Evolutionary conservation across 2,797 vertebrate species (phyloP).

Genomic region (Parambassis ranga): DNA sequence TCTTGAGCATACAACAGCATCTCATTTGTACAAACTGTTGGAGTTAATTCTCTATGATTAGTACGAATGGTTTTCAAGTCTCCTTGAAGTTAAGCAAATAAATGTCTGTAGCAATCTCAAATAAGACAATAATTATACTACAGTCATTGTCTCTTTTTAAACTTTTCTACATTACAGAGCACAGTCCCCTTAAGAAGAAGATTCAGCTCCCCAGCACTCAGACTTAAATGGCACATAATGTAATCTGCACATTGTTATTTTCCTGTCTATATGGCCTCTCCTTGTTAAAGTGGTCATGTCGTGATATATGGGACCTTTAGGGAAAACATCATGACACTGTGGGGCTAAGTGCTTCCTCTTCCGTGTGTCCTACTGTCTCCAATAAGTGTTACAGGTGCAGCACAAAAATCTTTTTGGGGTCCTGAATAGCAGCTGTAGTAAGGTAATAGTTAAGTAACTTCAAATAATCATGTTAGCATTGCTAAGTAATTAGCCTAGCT

Average conservation of each 20-base stretch:
- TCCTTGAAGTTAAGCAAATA: too few species aligned
- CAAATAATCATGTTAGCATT: too few species aligned
- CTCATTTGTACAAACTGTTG: too few species aligned
- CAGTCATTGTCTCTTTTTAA: neutral
- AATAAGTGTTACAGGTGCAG: too few species aligned
- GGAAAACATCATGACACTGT: constrained; percentile 31
- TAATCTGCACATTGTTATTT: constrained; percentile 61
- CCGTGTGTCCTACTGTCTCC: too few species aligned
- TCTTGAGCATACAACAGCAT: too few species aligned
- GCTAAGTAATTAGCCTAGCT: too few species aligned
- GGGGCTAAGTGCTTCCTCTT: constrained; percentile 28
- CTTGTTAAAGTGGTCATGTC: constrained; percentile 42
- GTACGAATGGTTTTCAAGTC: too few species aligned
- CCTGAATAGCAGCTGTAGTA: too few species aligned
- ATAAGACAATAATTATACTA: neutral
- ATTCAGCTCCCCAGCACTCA: constrained; percentile 58
- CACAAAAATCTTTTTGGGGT: too few species aligned
- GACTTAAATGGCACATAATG: constrained; percentile 69
- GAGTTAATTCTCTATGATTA: too few species aligned
- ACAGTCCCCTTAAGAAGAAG: constrained; percentile 22
- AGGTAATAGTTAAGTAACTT: too few species aligned
- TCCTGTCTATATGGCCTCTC: constrained; percentile 49
- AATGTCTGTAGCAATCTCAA: neutral
- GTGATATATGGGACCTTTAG: constrained; percentile 23
- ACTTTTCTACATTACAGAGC: constrained; percentile 8